Base-by-base conservation (phyloP, 2,797 vertebrate genomes). In the Leuciscus waleckii region DNA sequence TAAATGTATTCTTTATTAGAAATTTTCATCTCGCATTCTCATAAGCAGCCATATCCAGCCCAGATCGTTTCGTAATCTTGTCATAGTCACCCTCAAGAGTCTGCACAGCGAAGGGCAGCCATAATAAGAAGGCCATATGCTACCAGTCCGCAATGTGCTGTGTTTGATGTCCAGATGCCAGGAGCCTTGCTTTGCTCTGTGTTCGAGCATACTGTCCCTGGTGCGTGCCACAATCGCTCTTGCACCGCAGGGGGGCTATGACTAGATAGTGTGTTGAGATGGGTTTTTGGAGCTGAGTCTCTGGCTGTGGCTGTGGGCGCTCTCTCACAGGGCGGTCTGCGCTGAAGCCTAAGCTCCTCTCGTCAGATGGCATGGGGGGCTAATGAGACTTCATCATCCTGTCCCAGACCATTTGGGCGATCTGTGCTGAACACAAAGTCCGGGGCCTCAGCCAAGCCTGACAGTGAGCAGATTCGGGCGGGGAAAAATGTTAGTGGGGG, bases 101-200 rank as follows among this genome's bases (percentile, higher is more conserved):
- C 56, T 74, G 46, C 71, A 73, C 46, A 74, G 78, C 13, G 78
- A 85, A 73, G 69, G 89, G 87, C 78, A 77, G 69, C 69, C 75
- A 86, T 85, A 90, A 87, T 90, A 90, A 90, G 87, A 82, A 81
- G 54, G 13, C 89, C 92, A 90, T 93, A 93, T 92, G 93, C 92
- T 92, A 86, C 83, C 73, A 91, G 77, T 90, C 89, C 69, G 89
- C 88, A 86, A 90, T 88, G 84, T 83, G 85, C 90, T 79, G 69
- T 88, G 51, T 91, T 90, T 91, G 92, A 91, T 92, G 93, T 89
- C 91, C 92, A 94, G 94, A 93, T 94, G 93, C 89, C 91, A 88
- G 81, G 88, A 91, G 83, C 86, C 90, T 92, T 84, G 91, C 88
- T n/a, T 68, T 90, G 86, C 87, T 87, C 87, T 91, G 89, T 89